Base-by-base conservation (phyloP, 64 coral and sea anemone genomes). In the Porites australiensis region DNA sequence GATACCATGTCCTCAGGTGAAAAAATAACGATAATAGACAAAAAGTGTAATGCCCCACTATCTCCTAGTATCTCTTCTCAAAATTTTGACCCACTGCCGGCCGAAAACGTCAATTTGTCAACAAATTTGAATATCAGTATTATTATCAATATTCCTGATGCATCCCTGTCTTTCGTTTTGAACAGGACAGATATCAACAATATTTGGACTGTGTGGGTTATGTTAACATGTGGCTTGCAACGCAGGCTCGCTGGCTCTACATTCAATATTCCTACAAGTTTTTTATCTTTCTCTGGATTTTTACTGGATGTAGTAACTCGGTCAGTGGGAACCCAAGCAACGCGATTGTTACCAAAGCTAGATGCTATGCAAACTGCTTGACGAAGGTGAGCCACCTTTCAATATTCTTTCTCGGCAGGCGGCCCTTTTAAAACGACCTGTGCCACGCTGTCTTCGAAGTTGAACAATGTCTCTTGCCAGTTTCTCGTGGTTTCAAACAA, bases 331-430 rank as follows among this genome's bases (percentile, higher is more conserved):
- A 50, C 12, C 81, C 63, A 49, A 50, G 15, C 0, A 46, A 19
- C 13, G 18, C 69, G 18, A 64, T 46, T 8, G 44, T 91, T 8
- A 62, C 3, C 5, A 84, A 83, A 37, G 89, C 89, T 23, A 66
- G 89, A 69, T 91, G 89, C 37, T 91, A 91, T 55, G 89, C 89
- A 19, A 91, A 91, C 79, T 91, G 89, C 50, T 21, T 91, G 2
- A 84, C 79, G 2, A 19, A 62, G 68, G 89, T 91, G 20, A 91
- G 70, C 20, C 8, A 45, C 16, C 16, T 46, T 47, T 19, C 15
- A 68, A 84, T 20, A 68, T 37, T 37, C 27, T 37, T 37, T 37
- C 27, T 37, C 27, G 27, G 27, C 27, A 37, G 27, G 27, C 27
- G 27, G 1, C 27, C 27, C 27, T 37, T 37, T 37, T 37, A 37